Percentiles rank a stretch among this genome's conserved stretches.
phyloP scores from a whole-genome alignment of 2,888 invertebrate genomes.

The Dolichomitus sp. region DNA sequence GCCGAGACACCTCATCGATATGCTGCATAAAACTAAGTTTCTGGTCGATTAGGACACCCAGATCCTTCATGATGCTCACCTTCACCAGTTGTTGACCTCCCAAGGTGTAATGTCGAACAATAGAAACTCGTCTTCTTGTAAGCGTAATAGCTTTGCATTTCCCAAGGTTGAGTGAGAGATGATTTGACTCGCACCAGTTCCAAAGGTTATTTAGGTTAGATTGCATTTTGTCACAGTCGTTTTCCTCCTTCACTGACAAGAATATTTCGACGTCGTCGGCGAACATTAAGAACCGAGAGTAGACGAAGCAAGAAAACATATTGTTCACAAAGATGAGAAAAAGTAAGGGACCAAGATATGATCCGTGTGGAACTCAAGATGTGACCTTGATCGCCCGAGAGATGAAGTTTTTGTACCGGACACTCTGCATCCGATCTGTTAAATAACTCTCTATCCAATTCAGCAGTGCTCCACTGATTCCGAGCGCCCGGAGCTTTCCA shows the following conservation, averaged over 20 bases:
- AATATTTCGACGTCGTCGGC: neutral
- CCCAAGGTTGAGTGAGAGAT: neutral
- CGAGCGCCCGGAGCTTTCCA: neutral
- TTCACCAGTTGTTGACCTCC: neutral
- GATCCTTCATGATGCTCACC: neutral
- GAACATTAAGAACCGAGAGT: neutral
- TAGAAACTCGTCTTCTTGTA: neutral
- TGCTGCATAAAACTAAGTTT: neutral
- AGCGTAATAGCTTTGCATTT: neutral
- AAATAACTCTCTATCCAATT: neutral
- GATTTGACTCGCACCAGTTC: neutral
- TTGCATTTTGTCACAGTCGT: neutral
- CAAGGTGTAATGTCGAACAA: neutral
- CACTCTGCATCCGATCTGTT: neutral
- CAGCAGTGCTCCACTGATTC: neutral
- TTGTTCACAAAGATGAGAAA: slow-evolving; percentile 3
- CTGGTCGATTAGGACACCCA: neutral
- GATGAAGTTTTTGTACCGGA: neutral
- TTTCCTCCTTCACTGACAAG: neutral
- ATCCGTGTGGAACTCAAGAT: neutral
- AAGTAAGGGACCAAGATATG: neutral
- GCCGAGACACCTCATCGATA: neutral
- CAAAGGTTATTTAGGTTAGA: neutral
- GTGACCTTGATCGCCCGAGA: neutral
- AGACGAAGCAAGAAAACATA: neutral